A percentile compares a stretch with the other conserved stretches of the same genome.
Conservation (phyloP, 1,140 invertebrate genomes). For the Oncopeltus fasciatus region DNA sequence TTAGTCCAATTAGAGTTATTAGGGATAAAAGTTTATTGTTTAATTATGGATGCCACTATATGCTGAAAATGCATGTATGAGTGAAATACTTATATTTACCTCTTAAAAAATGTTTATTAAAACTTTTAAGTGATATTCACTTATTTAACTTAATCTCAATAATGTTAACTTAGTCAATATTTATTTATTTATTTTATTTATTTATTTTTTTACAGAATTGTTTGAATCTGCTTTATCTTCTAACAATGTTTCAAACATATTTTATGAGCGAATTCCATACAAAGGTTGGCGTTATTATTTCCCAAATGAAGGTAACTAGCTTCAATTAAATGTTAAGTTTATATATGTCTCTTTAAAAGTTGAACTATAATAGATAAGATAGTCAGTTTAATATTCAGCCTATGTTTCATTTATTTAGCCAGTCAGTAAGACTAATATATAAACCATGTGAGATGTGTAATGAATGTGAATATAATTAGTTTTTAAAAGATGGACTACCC, state of each 20-base stretch:
- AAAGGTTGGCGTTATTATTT: constrained; percentile 54
- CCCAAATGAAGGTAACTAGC: constrained; percentile 40
- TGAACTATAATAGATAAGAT: neutral
- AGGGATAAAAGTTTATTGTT: no score
- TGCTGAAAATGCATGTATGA: neutral
- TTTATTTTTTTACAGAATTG: neutral
- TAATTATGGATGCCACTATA: no score
- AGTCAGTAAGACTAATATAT: no score
- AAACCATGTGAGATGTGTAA: no score
- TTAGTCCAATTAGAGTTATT: no score
- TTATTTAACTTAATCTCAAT: neutral
- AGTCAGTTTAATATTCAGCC: neutral
- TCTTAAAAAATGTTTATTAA: neutral
- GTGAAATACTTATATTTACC: neutral
- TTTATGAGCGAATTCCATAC: constrained; percentile 29
- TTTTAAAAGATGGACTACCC: neutral
- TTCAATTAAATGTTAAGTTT: neutral
- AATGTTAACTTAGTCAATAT: neutral
- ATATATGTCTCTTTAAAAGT: neutral
- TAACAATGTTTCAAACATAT: neutral
- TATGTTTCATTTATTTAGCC: no score
- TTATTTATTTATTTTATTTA: neutral
- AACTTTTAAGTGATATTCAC: neutral
- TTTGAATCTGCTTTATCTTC: neutral
- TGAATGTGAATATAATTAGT: no score